Evolutionary conservation across 1,140 invertebrate genomes (phyloP).

Genomic region (Aphelinus atriplicis): DNA sequence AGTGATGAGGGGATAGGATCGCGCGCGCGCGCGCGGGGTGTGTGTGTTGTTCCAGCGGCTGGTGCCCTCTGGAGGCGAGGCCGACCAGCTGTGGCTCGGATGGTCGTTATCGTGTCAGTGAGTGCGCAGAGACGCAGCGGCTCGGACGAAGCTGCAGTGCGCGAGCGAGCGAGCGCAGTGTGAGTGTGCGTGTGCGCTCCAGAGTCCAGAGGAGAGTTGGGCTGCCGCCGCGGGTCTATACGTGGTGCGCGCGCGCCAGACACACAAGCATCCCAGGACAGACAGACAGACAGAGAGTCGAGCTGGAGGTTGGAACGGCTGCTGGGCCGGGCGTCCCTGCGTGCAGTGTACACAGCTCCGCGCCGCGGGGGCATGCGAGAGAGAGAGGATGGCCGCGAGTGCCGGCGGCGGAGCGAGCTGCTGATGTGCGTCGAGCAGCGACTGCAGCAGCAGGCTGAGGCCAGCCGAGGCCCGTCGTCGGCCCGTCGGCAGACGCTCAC

Average conservation of each 20-base stretch:
- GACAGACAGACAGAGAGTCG: not conserved
- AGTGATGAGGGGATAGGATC: no score
- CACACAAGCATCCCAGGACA: no score
- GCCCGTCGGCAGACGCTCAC: no score
- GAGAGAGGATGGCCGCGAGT: not conserved
- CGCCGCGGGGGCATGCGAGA: not conserved
- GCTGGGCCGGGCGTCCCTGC: not conserved
- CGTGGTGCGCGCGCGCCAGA: no score
- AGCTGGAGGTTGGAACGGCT: not conserved
- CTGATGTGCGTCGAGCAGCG: not conserved
- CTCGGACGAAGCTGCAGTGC: slow-evolving; percentile 30
- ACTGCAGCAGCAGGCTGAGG: not conserved
- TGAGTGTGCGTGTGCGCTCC: not conserved
- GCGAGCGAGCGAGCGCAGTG: slow-evolving; percentile 34
- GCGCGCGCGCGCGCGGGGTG: no score
- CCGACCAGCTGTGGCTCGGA: no score
- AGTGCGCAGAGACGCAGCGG: no score
- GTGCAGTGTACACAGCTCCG: not conserved
- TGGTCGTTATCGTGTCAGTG: no score
- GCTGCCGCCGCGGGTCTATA: no score
- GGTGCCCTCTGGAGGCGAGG: no score
- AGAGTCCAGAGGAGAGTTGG: not conserved
- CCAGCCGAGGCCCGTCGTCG: not conserved
- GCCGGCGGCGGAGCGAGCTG: not conserved
- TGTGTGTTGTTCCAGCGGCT: no score